These are phyloP conservation scores for Steatocranus sp. DNA, from an alignment of 2,797 vertebrate species.

Conservation along the genomic window DNA sequence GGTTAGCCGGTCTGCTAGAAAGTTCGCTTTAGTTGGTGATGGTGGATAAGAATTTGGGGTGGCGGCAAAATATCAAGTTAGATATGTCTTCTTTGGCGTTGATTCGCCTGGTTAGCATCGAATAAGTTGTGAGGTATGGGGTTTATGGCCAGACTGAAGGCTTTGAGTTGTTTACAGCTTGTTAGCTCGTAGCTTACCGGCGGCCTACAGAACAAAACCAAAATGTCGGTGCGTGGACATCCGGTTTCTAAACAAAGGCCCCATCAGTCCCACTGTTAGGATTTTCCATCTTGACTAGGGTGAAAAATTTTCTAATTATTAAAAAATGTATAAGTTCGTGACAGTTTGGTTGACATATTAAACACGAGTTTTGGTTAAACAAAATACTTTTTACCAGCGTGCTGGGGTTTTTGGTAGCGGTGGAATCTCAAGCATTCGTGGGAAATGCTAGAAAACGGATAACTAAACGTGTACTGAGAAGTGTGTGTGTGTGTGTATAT, in stretches of 20 bases:
- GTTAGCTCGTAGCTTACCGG: constrained; percentile 20
- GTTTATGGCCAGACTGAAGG: accelerated
- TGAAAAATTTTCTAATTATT: neutral
- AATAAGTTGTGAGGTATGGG: accelerated
- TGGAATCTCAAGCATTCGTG: neutral
- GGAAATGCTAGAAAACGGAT: neutral
- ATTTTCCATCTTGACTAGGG: neutral
- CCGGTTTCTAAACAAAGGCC: constrained; percentile 70
- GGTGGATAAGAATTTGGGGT: neutral
- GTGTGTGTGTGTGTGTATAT: too few species aligned
- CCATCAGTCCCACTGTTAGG: constrained; percentile 39
- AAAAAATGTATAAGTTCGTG: neutral
- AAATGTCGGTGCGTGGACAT: constrained; percentile 56
- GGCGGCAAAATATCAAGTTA: accelerated
- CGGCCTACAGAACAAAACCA: constrained; percentile 34
- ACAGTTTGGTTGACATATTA: accelerated
- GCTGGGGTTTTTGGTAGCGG: neutral
- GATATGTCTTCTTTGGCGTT: accelerated
- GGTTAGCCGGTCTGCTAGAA: neutral
- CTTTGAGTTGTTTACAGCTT: neutral
- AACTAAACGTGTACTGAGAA: too few species aligned
- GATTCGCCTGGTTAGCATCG: accelerated
- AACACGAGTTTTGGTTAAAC: neutral
- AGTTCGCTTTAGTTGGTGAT: neutral
- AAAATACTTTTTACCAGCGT: neutral